Evolutionary conservation across 2,888 invertebrate species (phyloP), one percentile per base, ranked within the genome.

Genomic region (Seira sanloemensis): DNA sequence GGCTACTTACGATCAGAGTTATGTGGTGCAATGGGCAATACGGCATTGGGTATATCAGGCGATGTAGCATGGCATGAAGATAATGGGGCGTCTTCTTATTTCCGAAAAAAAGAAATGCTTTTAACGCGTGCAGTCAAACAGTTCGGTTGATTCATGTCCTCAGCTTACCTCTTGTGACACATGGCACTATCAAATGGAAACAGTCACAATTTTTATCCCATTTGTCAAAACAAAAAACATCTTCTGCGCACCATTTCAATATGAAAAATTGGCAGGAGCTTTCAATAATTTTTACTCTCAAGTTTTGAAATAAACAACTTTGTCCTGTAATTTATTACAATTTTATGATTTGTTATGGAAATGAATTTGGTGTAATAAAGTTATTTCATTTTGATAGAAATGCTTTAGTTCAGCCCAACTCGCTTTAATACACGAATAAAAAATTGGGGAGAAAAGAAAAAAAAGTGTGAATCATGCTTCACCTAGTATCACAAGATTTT

Each of bases 141-240:
- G 74, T 67, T 75, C 74, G 24, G 24, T 74, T 46, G 62, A 21
- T 27, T 66, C 62, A 24, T 76, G 24, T 69, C 71, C 37, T 54
- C 23, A 25, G 25, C 66, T 24, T 68, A 37, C 24, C 78, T 67
- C 54, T 54, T 18, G 37, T 78, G 76, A 81, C 76, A 74, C 72
- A 76, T 81, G 75, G 81, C 71, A 25, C 27, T 16, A 27, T 37
- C 21, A 76, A 81, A 76, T 71, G 81, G 75, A 21, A 71, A 72
- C 76, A 81, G 71, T 76, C 71, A 76, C 25, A 21, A 25, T 65
- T 72, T 74, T 72, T 66, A 62, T 46, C 65, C 71, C 76, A 81
- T 81, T 81, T 81, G 81, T 81, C 81, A 81, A 75, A 81, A 81
- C 81, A 81, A 12, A 65, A 58, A 24, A 26, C 26, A 25, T 67